phyloP scores from a whole-genome alignment of 1,140 invertebrate species.

The Stenopsyche tienmushanensis region DNA sequence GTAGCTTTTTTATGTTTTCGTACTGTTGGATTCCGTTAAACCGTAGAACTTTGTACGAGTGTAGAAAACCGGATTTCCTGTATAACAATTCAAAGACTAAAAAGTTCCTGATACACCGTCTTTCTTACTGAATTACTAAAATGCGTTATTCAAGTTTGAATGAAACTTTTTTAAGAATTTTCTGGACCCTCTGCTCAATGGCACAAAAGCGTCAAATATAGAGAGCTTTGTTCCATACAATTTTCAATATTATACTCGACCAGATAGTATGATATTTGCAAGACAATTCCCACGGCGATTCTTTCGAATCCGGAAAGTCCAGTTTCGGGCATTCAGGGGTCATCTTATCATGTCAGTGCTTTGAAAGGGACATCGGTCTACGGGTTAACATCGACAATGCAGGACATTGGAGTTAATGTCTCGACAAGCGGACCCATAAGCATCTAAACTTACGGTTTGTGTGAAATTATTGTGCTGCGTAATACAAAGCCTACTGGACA shows the following conservation, averaged over 20 bases:
- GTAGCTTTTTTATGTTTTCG: no score
- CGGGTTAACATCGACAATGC: not conserved
- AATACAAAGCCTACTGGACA: slow-evolving; percentile 39
- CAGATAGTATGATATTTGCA: slow-evolving; percentile 9
- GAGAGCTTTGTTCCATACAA: slow-evolving; percentile 22
- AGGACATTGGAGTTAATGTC: slow-evolving; percentile 13
- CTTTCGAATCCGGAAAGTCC: slow-evolving; percentile 36
- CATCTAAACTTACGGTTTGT: slow-evolving; percentile 3
- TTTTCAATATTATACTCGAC: slow-evolving; percentile 2
- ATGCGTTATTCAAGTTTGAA: slow-evolving; percentile 14
- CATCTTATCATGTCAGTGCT: slow-evolving; percentile 38
- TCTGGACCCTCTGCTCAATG: not conserved
- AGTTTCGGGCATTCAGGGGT: slow-evolving; percentile 32
- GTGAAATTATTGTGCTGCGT: slow-evolving; percentile 3
- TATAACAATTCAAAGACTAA: no score
- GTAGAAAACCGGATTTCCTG: slow-evolving; percentile 38
- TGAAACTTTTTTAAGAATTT: slow-evolving; percentile 6
- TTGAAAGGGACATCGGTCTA: slow-evolving; percentile 22
- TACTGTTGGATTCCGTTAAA: no score
- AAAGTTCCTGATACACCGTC: slow-evolving; percentile 29
- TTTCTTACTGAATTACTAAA: slow-evolving; percentile 11
- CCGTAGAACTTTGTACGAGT: no score
- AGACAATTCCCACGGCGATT: slow-evolving; percentile 36
- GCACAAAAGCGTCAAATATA: not conserved
- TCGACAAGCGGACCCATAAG: not conserved